phyloP scores from a whole-genome alignment of 1,140 invertebrate genomes.

The Cydia splendana region DNA sequence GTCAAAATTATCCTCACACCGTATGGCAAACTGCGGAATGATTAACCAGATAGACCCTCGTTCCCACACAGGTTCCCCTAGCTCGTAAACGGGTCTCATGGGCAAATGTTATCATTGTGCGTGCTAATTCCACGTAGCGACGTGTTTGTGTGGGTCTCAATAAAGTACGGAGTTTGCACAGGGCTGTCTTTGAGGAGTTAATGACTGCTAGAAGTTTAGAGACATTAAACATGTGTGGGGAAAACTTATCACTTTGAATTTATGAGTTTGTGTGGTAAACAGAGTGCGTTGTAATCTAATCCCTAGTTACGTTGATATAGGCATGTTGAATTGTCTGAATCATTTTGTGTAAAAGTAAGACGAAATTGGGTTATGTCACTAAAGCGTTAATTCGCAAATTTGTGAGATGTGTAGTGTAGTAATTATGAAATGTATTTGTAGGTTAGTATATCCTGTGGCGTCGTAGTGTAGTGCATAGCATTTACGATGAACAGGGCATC shows the following conservation, averaged over 20 bases:
- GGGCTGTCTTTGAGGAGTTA: constrained; percentile 5
- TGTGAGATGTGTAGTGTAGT: no score
- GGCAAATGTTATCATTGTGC: constrained; percentile 48
- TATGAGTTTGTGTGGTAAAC: neutral
- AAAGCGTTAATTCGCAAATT: no score
- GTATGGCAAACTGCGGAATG: neutral
- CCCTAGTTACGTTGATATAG: no score
- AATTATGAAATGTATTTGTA: no score
- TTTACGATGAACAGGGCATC: no score
- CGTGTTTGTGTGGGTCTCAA: constrained; percentile 35
- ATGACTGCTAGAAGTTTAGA: constrained; percentile 9
- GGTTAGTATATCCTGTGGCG: no score
- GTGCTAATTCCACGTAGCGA: constrained; percentile 45
- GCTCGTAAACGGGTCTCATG: constrained; percentile 42
- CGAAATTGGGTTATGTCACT: no score
- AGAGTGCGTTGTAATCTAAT: neutral
- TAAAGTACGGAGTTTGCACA: neutral
- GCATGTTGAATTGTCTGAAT: no score
- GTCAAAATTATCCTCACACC: constrained; percentile 8
- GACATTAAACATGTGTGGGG: neutral
- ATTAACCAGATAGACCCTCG: constrained; percentile 19
- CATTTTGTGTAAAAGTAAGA: no score
- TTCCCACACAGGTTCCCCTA: constrained; percentile 39
- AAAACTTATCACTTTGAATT: neutral
- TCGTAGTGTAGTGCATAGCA: no score